Evolutionary conservation across 2,113 vertebrate genomes (phyloP).

Genomic region (cat (Felis catus)): DNA sequence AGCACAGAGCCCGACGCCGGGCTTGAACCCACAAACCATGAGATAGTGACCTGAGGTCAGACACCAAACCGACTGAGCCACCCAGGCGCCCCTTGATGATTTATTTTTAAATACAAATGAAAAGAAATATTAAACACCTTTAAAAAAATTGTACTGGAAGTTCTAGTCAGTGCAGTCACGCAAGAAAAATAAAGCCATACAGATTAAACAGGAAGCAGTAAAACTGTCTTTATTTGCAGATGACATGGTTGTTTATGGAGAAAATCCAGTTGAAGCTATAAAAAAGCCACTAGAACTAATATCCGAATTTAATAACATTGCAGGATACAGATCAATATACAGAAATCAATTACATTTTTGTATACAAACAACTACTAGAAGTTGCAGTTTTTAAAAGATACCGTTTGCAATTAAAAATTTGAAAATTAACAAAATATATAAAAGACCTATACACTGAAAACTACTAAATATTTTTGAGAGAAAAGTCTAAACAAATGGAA

Average conservation of each 20-base stretch:
- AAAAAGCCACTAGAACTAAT: neutral
- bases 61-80: too few species aligned
- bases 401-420: neutral
- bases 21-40: too few species aligned
- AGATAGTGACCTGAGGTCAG: too few species aligned
- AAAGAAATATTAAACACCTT: constrained; percentile 63
- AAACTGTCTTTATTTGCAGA: neutral
- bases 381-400: neutral
- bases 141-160: neutral
- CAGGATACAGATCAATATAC: neutral
- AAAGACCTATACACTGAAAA: neutral
- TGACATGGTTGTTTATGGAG: neutral
- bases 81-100: neutral
- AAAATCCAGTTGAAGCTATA: neutral
- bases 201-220: neutral
- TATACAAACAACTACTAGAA: neutral
- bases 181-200: neutral
- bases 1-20: too few species aligned
- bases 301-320: neutral
- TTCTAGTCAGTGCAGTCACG: neutral
- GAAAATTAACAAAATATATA: neutral
- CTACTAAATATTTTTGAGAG: neutral
- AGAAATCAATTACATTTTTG: neutral
- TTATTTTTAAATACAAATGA: neutral
- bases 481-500: neutral